Percentiles rank a stretch among this genome's conserved stretches.
phyloP scores from a whole-genome alignment of 2,888 invertebrate genomes.

The Morpho deidamia region DNA sequence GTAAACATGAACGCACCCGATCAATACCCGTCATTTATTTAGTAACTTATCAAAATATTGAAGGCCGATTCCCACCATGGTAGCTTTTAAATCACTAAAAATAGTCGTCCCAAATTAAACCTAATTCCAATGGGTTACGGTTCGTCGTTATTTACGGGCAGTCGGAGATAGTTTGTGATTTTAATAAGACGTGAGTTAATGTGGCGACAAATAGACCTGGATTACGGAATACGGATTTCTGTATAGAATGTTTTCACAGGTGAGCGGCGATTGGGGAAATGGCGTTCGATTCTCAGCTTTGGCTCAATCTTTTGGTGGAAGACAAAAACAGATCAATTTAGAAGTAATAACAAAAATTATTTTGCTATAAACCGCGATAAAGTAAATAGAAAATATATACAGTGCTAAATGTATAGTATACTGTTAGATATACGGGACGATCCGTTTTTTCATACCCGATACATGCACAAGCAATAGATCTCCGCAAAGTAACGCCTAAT shows the following conservation, averaged over 20 bases:
- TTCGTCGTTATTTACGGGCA: slow-evolving; percentile 11
- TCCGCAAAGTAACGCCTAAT: too few relatives aligned
- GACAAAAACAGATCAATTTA: too few relatives aligned
- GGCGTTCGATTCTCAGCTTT: background rate
- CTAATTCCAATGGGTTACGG: slow-evolving; percentile 27
- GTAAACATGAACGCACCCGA: slow-evolving; percentile 55
- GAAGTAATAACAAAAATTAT: too few relatives aligned
- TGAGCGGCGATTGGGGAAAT: slow-evolving; percentile 25
- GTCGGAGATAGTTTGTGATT: slow-evolving; percentile 31
- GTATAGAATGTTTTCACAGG: slow-evolving; percentile 42
- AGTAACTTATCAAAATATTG: slow-evolving; percentile 67
- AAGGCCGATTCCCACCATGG: slow-evolving; percentile 32
- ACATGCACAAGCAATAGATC: too few relatives aligned
- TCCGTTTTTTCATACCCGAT: too few relatives aligned
- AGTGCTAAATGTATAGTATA: too few relatives aligned
- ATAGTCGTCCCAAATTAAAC: slow-evolving; percentile 29
- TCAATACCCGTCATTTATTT: slow-evolving; percentile 73
- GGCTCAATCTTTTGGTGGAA: too few relatives aligned
- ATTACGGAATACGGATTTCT: slow-evolving; percentile 23
- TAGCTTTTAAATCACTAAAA: slow-evolving; percentile 20
- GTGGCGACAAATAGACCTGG: slow-evolving; percentile 26
- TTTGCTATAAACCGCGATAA: too few relatives aligned
- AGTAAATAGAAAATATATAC: too few relatives aligned
- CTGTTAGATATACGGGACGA: too few relatives aligned
- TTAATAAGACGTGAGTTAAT: slow-evolving; percentile 30